These are phyloP conservation scores for Limenitis camilla DNA, from an alignment of 2,888 invertebrate genomes.

Conservation along the genomic window DNA sequence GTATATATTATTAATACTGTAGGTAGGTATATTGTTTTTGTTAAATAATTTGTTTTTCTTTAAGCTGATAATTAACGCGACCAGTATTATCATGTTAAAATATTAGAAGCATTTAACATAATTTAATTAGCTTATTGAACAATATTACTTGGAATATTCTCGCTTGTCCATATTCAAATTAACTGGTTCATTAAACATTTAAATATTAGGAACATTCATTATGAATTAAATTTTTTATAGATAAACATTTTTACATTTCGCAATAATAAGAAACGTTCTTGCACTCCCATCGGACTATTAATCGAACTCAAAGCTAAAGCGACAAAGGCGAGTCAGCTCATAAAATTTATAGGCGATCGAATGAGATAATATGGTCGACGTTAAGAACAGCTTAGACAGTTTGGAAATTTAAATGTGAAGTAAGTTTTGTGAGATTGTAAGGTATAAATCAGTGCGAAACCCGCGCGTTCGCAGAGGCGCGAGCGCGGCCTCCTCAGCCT, in stretches of 20 bases:
- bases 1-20: too few relatives aligned
- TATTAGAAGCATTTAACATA: too few relatives aligned
- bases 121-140: too few relatives aligned
- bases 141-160: too few relatives aligned
- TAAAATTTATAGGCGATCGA: conserved; percentile 75
- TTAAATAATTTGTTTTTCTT: too few relatives aligned
- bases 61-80: too few relatives aligned
- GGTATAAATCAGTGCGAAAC: conserved; percentile 69
- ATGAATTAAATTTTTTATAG: background rate
- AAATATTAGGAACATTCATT: background rate
- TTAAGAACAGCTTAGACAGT: conserved; percentile 75
- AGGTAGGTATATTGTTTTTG: too few relatives aligned
- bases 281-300: conserved; percentile 54
- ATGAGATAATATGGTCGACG: conserved; percentile 74
- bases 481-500: conserved; percentile 41
- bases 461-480: conserved; percentile 39
- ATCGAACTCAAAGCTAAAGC: conserved; percentile 60
- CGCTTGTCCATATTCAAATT: too few relatives aligned
- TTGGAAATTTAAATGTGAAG: conserved; percentile 75
- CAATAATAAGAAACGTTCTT: conserved; percentile 32
- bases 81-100: too few relatives aligned
- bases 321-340: conserved; percentile 71
- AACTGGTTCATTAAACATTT: too few relatives aligned
- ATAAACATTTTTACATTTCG: conserved; percentile 1
- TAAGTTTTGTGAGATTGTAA: conserved; percentile 75